Conservation (phyloP, 2,113 vertebrate genomes). For the Myrmophylax atrothorax region DNA sequence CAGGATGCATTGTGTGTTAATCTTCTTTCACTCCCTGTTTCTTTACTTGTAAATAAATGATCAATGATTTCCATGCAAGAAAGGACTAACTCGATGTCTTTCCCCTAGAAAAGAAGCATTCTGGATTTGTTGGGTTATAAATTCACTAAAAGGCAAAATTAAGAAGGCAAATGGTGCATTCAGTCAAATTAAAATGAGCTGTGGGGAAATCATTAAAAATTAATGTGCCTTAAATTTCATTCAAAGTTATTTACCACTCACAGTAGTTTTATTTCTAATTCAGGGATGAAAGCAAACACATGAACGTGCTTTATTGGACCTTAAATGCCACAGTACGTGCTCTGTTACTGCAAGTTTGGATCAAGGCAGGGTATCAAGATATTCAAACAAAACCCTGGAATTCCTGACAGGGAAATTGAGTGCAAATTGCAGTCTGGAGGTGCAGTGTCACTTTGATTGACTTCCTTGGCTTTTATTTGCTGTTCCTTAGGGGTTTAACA, state of each 20-base stretch:
- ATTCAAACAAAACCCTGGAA: neutral
- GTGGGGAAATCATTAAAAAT: conserved; percentile 35
- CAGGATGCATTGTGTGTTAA: neutral
- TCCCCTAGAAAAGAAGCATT: neutral
- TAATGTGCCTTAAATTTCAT: conserved; percentile 33
- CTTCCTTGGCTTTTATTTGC: conserved; percentile 21
- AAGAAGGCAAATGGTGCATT: conserved; percentile 14
- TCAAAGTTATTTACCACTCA: neutral
- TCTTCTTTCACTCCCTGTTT: neutral
- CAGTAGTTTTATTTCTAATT: neutral
- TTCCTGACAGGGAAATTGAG: neutral
- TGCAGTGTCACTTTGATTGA: neutral
- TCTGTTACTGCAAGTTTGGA: neutral
- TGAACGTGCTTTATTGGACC: neutral
- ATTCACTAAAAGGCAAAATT: conserved; percentile 32
- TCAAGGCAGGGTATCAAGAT: neutral
- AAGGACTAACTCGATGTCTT: neutral
- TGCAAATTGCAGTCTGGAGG: neutral
- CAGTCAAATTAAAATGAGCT: conserved; percentile 13
- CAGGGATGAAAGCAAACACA: neutral
- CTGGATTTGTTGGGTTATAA: conserved; percentile 15
- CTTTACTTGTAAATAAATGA: neutral
- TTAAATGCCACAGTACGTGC: neutral
- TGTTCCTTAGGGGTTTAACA: neutral
- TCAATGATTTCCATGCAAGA: neutral